Evolutionary conservation across 2,797 vertebrate species (phyloP).

Genomic region (Molossus alvarezi): DNA sequence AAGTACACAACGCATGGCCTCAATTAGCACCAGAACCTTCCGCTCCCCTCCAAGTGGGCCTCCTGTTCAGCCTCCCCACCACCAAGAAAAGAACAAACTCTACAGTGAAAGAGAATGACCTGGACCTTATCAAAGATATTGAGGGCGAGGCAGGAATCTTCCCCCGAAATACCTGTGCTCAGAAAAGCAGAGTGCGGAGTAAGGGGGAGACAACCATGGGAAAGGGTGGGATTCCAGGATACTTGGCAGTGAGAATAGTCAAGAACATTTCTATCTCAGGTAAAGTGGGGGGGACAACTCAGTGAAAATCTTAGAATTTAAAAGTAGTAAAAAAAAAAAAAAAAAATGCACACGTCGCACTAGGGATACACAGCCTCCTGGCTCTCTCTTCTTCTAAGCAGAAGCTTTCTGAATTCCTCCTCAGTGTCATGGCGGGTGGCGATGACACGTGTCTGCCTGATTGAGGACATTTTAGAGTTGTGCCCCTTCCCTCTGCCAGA

Average conservation of each 20-base stretch:
- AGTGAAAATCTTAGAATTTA: constrained; percentile 53
- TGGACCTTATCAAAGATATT: constrained; percentile 7
- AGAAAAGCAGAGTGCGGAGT: background rate
- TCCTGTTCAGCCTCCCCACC: constrained; percentile 53
- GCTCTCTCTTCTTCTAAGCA: constrained; percentile 29
- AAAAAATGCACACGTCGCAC: constrained; percentile 11
- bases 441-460: background rate
- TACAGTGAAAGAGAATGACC: background rate
- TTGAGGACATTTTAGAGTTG: background rate
- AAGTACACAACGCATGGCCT: constrained; percentile 84
- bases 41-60: constrained; percentile 67
- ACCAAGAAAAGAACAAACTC: background rate
- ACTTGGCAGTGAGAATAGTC: constrained; percentile 18
- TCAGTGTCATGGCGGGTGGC: background rate
- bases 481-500: background rate
- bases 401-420: background rate
- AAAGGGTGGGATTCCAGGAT: background rate
- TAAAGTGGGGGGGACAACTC: constrained; percentile 25
- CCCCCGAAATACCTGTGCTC: background rate
- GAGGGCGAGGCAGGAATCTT: background rate
- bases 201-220: background rate
- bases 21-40: constrained; percentile 85
- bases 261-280: constrained; percentile 52
- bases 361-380: constrained; percentile 34
- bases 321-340: constrained; percentile 42